phyloP scores from a whole-genome alignment of 2,797 vertebrate genomes.

The Ciconia nigra region DNA sequence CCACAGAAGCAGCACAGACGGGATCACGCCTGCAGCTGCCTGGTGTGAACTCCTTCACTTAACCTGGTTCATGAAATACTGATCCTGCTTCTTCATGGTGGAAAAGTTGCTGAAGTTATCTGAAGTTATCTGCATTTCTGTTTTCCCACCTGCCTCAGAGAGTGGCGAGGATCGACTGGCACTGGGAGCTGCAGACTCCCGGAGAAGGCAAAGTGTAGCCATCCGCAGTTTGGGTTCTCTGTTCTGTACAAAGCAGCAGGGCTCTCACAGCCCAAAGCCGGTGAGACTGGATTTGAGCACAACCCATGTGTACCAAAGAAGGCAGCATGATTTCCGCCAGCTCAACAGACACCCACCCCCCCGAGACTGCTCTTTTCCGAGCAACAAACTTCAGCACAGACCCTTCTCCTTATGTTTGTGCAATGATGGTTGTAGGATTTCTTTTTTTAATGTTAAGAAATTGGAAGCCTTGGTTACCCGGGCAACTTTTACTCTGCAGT shows the following conservation, averaged over 20 bases:
- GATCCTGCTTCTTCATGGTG: background rate
- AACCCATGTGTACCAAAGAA: background rate
- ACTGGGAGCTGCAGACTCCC: background rate
- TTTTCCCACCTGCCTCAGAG: background rate
- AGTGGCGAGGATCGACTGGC: rapidly evolving
- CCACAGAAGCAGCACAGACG: background rate
- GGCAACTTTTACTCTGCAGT: constrained; percentile 7
- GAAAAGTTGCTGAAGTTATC: background rate
- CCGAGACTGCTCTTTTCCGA: background rate
- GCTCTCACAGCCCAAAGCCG: background rate
- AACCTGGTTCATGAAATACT: background rate
- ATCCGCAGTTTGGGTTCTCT: background rate
- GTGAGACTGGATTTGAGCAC: background rate
- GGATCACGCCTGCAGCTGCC: background rate
- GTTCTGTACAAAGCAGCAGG: background rate
- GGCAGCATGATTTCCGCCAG: background rate
- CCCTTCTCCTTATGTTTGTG: background rate
- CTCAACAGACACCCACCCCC: background rate
- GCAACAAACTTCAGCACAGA: background rate
- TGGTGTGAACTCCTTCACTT: rapidly evolving
- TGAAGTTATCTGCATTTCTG: background rate
- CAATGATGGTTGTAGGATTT: background rate
- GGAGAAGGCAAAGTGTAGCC: background rate
- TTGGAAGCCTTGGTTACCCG: background rate
- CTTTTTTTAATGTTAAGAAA: background rate